A percentile compares a stretch with the other conserved stretches of the same genome.
These are phyloP conservation scores for Neodiprion virginianus DNA, from an alignment of 1,140 invertebrate species.

Conservation along the genomic window DNA sequence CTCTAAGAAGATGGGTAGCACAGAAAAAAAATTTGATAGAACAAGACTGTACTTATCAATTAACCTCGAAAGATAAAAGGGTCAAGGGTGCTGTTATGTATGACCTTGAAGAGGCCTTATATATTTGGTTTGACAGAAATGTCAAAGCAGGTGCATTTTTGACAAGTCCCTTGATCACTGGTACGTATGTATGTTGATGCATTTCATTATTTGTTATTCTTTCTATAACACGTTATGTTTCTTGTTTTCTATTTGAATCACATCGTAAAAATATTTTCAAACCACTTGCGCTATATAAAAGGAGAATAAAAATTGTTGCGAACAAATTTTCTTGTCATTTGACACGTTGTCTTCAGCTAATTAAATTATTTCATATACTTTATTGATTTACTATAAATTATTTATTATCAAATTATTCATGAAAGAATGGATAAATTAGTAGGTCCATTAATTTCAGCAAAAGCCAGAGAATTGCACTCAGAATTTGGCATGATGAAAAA, in stretches of 20 bases:
- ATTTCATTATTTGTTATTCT: background rate
- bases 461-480: slow-evolving; percentile 16
- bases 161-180: slow-evolving; percentile 10
- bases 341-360: background rate
- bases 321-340: too few relatives aligned
- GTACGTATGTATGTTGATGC: background rate
- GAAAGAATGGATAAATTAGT: background rate
- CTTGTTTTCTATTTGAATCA: background rate
- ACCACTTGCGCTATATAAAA: background rate
- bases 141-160: slow-evolving; percentile 15
- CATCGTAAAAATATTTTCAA: background rate
- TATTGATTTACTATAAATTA: background rate
- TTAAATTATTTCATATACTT: background rate
- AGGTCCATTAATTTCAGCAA: slow-evolving; percentile 18
- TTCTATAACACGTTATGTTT: background rate
- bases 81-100: background rate
- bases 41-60: background rate
- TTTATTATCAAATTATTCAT: background rate
- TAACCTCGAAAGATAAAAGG: slow-evolving; percentile 4
- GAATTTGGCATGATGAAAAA: slow-evolving; percentile 10
- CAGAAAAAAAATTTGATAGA: background rate
- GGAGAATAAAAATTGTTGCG: too few relatives aligned
- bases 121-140: slow-evolving; percentile 20
- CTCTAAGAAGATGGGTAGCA: background rate
- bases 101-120: slow-evolving; percentile 20